These are phyloP conservation scores for Drosophila koepferae DNA, from an alignment of 2,888 invertebrate genomes.

Conservation along the genomic window DNA sequence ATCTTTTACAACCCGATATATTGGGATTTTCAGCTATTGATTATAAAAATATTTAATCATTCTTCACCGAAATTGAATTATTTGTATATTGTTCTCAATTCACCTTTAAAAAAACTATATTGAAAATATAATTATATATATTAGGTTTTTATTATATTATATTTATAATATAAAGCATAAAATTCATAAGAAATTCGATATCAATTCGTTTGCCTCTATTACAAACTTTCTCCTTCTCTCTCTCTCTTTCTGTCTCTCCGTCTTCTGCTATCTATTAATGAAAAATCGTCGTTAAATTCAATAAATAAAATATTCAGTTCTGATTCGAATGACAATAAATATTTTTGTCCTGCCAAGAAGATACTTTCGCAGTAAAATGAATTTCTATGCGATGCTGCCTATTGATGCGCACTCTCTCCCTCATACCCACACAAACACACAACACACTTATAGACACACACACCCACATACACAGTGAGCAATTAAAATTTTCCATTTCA, in stretches of 20 bases:
- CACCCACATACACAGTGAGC: slow-evolving; percentile 51
- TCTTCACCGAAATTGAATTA: too few relatives aligned
- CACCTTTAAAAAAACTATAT: too few relatives aligned
- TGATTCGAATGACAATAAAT: background rate
- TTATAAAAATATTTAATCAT: too few relatives aligned
- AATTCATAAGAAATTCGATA: too few relatives aligned
- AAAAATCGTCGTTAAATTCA: background rate
- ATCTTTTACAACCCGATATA: too few relatives aligned
- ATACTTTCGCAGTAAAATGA: slow-evolving; percentile 19
- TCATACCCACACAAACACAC: slow-evolving; percentile 1
- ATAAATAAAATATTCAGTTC: slow-evolving; percentile 9
- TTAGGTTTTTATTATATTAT: background rate
- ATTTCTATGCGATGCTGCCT: slow-evolving; percentile 33
- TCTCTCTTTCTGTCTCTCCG: background rate
- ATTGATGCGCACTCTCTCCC: slow-evolving; percentile 17
- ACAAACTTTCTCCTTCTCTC: too few relatives aligned
- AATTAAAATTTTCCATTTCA: slow-evolving; percentile 84
- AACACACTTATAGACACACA: background rate
- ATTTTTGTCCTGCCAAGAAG: slow-evolving; percentile 3
- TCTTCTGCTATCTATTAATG: background rate
- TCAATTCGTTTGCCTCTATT: background rate
- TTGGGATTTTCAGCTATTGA: too few relatives aligned
- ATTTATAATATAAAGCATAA: background rate
- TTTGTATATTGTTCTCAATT: too few relatives aligned
- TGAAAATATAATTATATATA: background rate